A percentile compares a stretch with the other conserved stretches of the same genome.
Conservation (phyloP, 2,888 invertebrate genomes). For the Synergus itoensis region DNA sequence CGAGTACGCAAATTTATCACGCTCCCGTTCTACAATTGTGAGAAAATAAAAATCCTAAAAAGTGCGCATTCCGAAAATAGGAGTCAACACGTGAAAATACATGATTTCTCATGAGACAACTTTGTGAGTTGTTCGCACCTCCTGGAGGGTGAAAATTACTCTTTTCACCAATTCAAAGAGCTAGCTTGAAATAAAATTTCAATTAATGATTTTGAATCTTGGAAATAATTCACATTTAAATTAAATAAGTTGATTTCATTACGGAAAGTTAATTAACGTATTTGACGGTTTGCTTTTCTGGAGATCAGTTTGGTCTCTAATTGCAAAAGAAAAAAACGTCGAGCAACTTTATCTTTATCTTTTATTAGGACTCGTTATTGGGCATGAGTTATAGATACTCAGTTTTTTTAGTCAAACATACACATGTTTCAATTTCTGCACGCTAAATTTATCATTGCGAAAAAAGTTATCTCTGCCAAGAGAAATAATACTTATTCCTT, state of each 20-base stretch:
- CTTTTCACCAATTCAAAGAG: background rate
- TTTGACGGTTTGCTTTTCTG: too few relatives aligned
- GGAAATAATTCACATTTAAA: background rate
- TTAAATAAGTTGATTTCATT: too few relatives aligned
- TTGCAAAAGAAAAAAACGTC: background rate
- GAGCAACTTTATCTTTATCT: background rate
- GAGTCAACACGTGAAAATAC: background rate
- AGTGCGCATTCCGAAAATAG: constrained; percentile 10
- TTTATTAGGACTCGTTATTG: background rate
- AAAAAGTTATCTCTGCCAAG: background rate
- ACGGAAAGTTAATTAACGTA: too few relatives aligned
- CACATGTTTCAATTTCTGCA: constrained; percentile 28
- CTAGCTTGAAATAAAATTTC: background rate
- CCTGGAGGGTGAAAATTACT: background rate
- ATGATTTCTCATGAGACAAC: background rate
- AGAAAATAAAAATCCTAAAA: background rate
- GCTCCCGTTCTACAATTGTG: background rate
- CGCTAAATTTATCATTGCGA: constrained; percentile 3
- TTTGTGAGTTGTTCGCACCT: background rate
- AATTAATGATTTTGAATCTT: background rate
- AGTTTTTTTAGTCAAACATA: constrained; percentile 27
- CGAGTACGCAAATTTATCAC: background rate
- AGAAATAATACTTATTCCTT: background rate
- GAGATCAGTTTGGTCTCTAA: background rate
- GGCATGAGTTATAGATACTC: background rate